These are phyloP conservation scores for Zeuzera pyrina DNA, from an alignment of 2,888 invertebrate genomes.

Conservation along the genomic window DNA sequence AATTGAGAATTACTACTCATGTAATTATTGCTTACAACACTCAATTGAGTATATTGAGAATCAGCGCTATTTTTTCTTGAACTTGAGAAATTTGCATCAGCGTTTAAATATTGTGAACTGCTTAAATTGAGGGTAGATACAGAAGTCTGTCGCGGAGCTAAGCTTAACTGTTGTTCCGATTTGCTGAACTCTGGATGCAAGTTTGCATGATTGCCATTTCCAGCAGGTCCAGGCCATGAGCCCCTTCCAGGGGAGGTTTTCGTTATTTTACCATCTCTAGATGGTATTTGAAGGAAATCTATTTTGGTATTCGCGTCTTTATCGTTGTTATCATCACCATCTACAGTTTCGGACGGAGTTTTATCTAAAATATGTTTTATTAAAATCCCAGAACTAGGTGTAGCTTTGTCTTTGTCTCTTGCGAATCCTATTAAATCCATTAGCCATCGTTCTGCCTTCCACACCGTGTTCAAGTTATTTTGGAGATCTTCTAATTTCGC, in stretches of 20 bases:
- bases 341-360: constrained; percentile 37
- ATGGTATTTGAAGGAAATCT: constrained; percentile 77
- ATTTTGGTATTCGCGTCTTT: constrained; percentile 53
- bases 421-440: constrained; percentile 96
- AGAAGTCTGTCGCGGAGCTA: constrained; percentile 65
- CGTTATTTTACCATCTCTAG: constrained; percentile 81
- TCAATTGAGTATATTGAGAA: constrained; percentile 71
- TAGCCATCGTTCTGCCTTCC: constrained; percentile 97
- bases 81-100: constrained; percentile 56
- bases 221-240: constrained; percentile 89
- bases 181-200: constrained; percentile 84
- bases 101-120: constrained; percentile 69
- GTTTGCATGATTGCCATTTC: constrained; percentile 63
- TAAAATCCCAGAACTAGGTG: constrained; percentile 59
- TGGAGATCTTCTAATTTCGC: constrained; percentile 88
- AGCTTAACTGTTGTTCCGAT: constrained; percentile 83
- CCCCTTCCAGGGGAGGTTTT: constrained; percentile 86
- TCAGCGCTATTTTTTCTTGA: constrained; percentile 74
- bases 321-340: constrained; percentile 54
- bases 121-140: constrained; percentile 65
- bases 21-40: constrained; percentile 50
- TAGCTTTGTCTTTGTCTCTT: constrained; percentile 77
- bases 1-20: constrained; percentile 60
- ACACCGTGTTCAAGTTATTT: constrained; percentile 86
- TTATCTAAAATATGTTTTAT: constrained; percentile 56